Evolutionary conservation across 2,888 invertebrate genomes (phyloP), one percentile per base, ranked within the genome.

Genomic region (Drosophila bunnanda): DNA sequence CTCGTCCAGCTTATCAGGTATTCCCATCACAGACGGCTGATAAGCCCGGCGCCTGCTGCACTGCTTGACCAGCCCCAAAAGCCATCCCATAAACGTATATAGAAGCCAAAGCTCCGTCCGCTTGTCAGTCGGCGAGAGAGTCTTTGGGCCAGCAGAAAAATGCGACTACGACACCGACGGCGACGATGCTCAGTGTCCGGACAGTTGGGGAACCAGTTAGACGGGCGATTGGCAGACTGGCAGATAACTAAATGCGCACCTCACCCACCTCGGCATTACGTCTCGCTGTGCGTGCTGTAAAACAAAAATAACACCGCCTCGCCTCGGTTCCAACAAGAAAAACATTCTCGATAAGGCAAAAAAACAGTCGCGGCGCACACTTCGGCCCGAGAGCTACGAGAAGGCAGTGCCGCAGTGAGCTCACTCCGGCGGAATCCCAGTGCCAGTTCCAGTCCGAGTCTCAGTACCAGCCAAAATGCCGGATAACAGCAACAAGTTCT

Each of bases 401-500:
- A 25, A 22, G 32, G 50, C 50, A 50, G 32, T 22, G 32, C 48
- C 50, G 54, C 53, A 41, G 66, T 74, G 75, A 74, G 55, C 66
- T 65, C 55, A 56, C 25, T 74, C 41, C 41, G 48, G 43, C 48
- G 74, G 55, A 66, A 43, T 44, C 38, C 41, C 36, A 44, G 32
- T 22, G 13, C 22, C 44, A 44, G 44, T 28, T 15, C n/a, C 38
- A 17, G 20, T 17, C 7, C 15, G 13, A 44, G 32, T 46, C 43
- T 6, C 20, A 39, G 39, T 39, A 4, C 17, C 32, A n/a, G 41
- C 6, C 55, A 59, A 7, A 43, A 88, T 88, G 90, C 90, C 88
- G 54, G 88, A 90, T 82, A 90, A 88, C 71, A 88, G 89, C 58
- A 85, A 80, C 50, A 90, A 84, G 20, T 89, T 83, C 39, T 52